Conservation (phyloP, 30 jellyfish, hydroid and myxozoan genomes). For the Aurelia sp. region DNA sequence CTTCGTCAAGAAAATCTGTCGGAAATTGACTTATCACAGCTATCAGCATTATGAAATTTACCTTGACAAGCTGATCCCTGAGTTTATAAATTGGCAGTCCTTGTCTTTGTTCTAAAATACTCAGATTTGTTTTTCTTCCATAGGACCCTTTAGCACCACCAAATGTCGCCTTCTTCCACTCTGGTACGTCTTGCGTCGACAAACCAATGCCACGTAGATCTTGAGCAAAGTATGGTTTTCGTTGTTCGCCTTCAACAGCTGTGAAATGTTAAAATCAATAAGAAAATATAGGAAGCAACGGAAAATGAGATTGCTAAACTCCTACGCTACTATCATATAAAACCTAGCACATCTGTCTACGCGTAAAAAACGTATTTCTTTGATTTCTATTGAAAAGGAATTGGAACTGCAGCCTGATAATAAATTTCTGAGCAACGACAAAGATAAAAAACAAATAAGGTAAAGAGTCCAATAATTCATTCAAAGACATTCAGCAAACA, state of each 20-base stretch:
- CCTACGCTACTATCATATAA: too few species aligned
- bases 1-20: too few species aligned
- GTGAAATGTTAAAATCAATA: background rate
- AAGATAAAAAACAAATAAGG: too few species aligned
- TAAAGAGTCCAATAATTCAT: too few species aligned
- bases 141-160: constrained; percentile 96
- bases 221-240: constrained; percentile 97
- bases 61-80: constrained; percentile 89
- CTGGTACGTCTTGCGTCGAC: constrained; percentile 95
- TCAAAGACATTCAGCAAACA: background rate
- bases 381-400: too few species aligned
- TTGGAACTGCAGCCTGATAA: too few species aligned
- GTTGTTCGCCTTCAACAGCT: constrained; percentile 96
- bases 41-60: background rate
- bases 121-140: constrained; percentile 86
- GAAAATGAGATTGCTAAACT: too few species aligned
- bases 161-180: constrained; percentile 98
- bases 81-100: constrained; percentile 93
- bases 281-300: too few species aligned
- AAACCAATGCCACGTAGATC: constrained; percentile 87
- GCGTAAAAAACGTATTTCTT: too few species aligned
- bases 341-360: too few species aligned
- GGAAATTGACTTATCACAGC: background rate
- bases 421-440: too few species aligned
- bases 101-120: constrained; percentile 93